Conservation (phyloP, 2,797 vertebrate species). For the Arctocebus calabarensis region DNA sequence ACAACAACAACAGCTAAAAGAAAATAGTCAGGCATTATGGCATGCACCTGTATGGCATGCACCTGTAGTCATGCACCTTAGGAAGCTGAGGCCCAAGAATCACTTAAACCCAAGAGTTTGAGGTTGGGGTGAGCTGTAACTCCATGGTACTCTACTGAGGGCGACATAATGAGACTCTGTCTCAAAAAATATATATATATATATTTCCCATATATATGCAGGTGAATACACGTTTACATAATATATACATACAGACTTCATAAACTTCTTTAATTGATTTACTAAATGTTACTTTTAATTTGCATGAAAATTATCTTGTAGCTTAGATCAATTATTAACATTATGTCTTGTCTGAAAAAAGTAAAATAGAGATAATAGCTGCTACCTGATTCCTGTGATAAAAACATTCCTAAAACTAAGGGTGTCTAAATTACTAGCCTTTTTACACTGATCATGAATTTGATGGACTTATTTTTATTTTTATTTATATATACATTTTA, state of each 20-base stretch:
- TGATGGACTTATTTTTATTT: background rate
- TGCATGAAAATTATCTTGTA: conserved; percentile 56
- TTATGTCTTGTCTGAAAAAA: conserved; percentile 37
- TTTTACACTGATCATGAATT: background rate
- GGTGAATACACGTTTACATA: background rate
- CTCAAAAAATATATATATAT: too few species aligned
- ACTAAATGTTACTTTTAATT: conserved; percentile 48
- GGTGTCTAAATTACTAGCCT: conserved; percentile 40
- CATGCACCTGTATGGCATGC: too few species aligned
- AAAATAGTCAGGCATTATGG: too few species aligned
- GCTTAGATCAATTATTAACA: conserved; percentile 33
- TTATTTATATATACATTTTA: too few species aligned
- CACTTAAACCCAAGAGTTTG: too few species aligned
- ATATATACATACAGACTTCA: background rate
- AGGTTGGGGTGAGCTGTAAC: too few species aligned
- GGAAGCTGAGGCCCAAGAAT: too few species aligned
- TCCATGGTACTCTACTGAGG: too few species aligned
- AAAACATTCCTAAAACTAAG: conserved; percentile 33
- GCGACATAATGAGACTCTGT: too few species aligned
- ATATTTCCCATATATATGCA: background rate
- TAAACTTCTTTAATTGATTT: conserved; percentile 8
- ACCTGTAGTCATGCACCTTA: too few species aligned
- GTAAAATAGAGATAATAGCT: conserved; percentile 20
- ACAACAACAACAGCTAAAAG: too few species aligned
- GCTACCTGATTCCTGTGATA: conserved; percentile 20